These are phyloP conservation scores for Erinaceus europaeus DNA, from an alignment of 2,113 vertebrate species.

Conservation along the genomic window DNA sequence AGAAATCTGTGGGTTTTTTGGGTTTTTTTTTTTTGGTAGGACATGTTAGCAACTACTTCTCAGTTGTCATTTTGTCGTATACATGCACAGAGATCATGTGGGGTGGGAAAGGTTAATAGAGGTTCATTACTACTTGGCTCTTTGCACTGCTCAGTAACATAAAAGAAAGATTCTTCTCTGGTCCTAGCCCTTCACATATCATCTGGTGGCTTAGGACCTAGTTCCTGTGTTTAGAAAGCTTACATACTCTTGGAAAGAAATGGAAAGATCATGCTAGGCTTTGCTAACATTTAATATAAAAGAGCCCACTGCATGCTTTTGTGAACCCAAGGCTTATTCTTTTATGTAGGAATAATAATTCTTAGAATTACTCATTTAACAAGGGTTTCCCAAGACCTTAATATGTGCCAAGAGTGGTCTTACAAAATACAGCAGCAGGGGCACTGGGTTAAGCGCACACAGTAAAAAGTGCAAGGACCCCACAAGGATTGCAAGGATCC, in stretches of 20 bases:
- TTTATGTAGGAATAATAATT: neutral
- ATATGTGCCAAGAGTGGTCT: neutral
- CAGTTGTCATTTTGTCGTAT: neutral
- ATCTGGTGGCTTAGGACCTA: neutral
- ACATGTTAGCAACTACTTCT: neutral
- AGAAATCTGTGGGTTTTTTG: too few species aligned
- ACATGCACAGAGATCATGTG: neutral
- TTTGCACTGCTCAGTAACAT: neutral
- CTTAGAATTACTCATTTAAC: neutral
- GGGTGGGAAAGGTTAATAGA: neutral
- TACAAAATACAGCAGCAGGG: neutral
- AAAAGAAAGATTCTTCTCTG: neutral
- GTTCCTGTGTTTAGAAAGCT: neutral
- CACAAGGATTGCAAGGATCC: too few species aligned
- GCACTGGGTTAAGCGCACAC: too few species aligned
- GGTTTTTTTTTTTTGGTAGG: neutral
- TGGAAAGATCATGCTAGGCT: neutral
- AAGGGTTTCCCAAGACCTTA: constrained; percentile 2
- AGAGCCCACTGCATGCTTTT: neutral
- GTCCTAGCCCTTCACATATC: neutral
- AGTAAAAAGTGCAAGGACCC: too few species aligned
- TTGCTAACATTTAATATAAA: neutral
- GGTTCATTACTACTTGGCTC: neutral
- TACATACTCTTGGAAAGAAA: neutral
- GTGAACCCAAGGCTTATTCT: neutral